Percentiles rank a stretch among this genome's conserved stretches.
Conservation (phyloP, 1,140 invertebrate genomes). For the Drosophila orena region DNA sequence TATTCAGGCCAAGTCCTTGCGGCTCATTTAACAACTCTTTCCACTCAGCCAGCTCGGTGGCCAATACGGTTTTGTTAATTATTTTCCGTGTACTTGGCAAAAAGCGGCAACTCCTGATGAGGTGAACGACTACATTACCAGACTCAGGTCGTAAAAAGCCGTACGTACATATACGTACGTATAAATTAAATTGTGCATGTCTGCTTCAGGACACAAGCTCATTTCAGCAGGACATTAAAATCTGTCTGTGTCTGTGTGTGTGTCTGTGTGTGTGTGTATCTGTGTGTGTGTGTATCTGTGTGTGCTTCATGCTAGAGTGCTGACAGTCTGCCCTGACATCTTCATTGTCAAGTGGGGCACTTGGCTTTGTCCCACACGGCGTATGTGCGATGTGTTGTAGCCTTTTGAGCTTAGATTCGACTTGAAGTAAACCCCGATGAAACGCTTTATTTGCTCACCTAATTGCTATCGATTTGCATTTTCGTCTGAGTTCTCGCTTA, state of each 20-base stretch:
- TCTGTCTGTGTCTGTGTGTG: background rate
- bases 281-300: constrained; percentile 5
- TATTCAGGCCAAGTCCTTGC: constrained; percentile 63
- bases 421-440: constrained; percentile 7
- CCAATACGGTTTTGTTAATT: constrained; percentile 42
- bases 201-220: constrained; percentile 21
- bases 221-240: constrained; percentile 26
- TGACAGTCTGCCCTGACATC: constrained; percentile 28
- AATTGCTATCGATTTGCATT: constrained; percentile 51
- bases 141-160: constrained; percentile 15
- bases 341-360: constrained; percentile 46
- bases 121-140: constrained; percentile 70
- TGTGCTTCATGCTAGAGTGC: constrained; percentile 7
- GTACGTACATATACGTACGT: background rate
- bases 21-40: constrained; percentile 67
- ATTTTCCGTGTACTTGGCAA: constrained; percentile 36
- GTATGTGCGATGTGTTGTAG: constrained; percentile 38
- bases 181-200: constrained; percentile 47
- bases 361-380: constrained; percentile 36
- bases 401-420: background rate
- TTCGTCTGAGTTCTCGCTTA: constrained; percentile 18
- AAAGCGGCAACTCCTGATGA: constrained; percentile 31
- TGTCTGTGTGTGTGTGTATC: background rate
- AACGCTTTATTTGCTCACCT: constrained; percentile 40
- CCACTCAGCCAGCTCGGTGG: constrained; percentile 41